Evolutionary conservation across 2,888 invertebrate genomes (phyloP).

Genomic region (Mesochorus sp.): DNA sequence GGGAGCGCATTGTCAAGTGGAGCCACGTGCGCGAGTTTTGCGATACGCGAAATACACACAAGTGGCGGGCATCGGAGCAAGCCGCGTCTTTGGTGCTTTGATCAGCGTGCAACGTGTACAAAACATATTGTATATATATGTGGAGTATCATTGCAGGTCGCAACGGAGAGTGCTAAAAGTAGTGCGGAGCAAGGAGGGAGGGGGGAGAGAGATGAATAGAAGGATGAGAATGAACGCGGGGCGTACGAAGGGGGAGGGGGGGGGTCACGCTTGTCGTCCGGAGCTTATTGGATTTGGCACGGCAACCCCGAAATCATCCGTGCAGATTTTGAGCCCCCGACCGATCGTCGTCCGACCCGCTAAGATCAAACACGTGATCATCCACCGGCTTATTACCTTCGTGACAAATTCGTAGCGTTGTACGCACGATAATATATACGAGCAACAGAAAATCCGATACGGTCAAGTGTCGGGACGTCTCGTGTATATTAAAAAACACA

Average conservation of each 20-base stretch:
- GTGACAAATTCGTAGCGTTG: constrained; percentile 18
- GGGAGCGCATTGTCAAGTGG: constrained; percentile 64
- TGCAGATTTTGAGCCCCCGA: not conserved
- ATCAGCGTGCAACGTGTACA: too few relatives aligned
- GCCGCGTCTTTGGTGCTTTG: constrained; percentile 1
- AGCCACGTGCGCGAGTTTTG: constrained; percentile 62
- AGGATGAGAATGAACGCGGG: constrained; percentile 58
- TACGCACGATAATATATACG: too few relatives aligned
- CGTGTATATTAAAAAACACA: constrained; percentile 9
- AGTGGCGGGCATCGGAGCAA: constrained; percentile 14
- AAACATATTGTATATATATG: too few relatives aligned
- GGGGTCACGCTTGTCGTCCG: constrained; percentile 71
- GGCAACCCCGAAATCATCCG: constrained; percentile 65
- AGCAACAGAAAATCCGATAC: constrained; percentile 58
- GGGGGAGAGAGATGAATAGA: constrained; percentile 45
- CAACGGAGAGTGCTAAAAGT: too few relatives aligned
- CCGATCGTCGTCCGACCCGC: constrained; percentile 73
- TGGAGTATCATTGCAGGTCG: too few relatives aligned
- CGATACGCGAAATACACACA: constrained; percentile 21
- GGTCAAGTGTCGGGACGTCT: constrained; percentile 66
- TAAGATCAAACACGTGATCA: constrained; percentile 79
- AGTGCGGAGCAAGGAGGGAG: constrained; percentile 1
- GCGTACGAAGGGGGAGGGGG: constrained; percentile 12
- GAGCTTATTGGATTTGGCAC: constrained; percentile 79
- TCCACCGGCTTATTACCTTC: constrained; percentile 67